Conservation (phyloP, 2,888 invertebrate species). For the Eupithecia tripunctaria region DNA sequence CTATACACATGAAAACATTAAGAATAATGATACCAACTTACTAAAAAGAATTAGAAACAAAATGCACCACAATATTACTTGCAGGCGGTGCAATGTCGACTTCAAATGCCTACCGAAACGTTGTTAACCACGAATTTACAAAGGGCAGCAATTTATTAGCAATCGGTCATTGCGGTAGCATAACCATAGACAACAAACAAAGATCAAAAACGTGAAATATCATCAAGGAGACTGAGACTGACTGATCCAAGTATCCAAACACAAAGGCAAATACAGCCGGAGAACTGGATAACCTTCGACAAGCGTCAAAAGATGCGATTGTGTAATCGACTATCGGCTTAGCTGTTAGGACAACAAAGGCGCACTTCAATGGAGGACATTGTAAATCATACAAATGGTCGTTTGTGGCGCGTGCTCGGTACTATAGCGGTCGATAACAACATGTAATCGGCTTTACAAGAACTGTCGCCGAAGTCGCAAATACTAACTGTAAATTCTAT, state of each 20-base stretch:
- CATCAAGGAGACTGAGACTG: conserved; percentile 51
- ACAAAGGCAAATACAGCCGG: conserved; percentile 43
- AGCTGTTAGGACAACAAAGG: conserved; percentile 74
- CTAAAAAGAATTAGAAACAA: not conserved
- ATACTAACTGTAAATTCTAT: conserved; percentile 49
- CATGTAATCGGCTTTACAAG: conserved; percentile 50
- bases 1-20: not conserved
- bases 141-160: conserved; percentile 47
- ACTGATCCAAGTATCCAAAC: conserved; percentile 35
- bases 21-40: not conserved
- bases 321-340: conserved; percentile 62
- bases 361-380: conserved; percentile 67
- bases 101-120: conserved; percentile 8
- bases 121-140: conserved; percentile 39
- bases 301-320: conserved; percentile 69
- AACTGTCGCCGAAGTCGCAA: conserved; percentile 47
- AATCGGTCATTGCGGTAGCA: conserved; percentile 45
- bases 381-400: conserved; percentile 77
- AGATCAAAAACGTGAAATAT: conserved; percentile 72
- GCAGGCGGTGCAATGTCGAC: not conserved
- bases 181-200: conserved; percentile 48
- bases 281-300: conserved; percentile 69
- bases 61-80: conserved; percentile 6
- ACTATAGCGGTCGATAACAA: conserved; percentile 61
- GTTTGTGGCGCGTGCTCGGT: conserved; percentile 77